Evolutionary conservation across 2,888 invertebrate genomes (phyloP).

Genomic region (Eueremaeus valkanovi): DNA sequence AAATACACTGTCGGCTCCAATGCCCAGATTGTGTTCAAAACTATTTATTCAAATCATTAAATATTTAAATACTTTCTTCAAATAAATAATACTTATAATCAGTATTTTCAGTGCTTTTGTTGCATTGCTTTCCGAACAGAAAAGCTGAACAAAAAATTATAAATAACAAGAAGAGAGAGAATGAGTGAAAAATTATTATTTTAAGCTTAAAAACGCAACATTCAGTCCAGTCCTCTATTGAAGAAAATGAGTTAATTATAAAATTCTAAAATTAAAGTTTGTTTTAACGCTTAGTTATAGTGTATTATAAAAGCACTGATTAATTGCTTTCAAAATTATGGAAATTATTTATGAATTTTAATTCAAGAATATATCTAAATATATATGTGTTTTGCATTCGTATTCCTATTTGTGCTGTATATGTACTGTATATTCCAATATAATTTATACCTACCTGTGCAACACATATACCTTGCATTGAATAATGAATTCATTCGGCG

Average conservation of each 20-base stretch:
- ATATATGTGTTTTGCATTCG: not conserved
- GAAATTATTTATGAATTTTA: slow-evolving; percentile 1
- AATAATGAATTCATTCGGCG: too few species aligned
- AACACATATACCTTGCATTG: too few species aligned
- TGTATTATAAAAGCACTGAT: not conserved
- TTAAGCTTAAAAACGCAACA: too few species aligned
- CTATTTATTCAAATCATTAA: not conserved
- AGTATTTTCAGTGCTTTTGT: not conserved
- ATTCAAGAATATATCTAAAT: not conserved
- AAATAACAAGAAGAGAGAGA: not conserved
- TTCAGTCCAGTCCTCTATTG: too few species aligned
- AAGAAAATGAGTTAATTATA: not conserved
- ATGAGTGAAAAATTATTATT: too few species aligned
- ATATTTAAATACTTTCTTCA: not conserved
- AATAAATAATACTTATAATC: slow-evolving; percentile 4
- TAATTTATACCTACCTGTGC: too few species aligned
- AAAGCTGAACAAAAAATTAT: too few species aligned
- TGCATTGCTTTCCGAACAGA: not conserved
- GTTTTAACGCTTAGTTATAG: not conserved
- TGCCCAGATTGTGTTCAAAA: not conserved
- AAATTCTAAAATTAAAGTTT: slow-evolving; percentile 10
- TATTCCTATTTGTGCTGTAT: not conserved
- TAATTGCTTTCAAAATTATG: slow-evolving; percentile 13
- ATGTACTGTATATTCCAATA: not conserved
- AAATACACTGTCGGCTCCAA: not conserved